Evolutionary conservation across 2,113 vertebrate species (phyloP).

Genomic region (Vireo altiloquus): DNA sequence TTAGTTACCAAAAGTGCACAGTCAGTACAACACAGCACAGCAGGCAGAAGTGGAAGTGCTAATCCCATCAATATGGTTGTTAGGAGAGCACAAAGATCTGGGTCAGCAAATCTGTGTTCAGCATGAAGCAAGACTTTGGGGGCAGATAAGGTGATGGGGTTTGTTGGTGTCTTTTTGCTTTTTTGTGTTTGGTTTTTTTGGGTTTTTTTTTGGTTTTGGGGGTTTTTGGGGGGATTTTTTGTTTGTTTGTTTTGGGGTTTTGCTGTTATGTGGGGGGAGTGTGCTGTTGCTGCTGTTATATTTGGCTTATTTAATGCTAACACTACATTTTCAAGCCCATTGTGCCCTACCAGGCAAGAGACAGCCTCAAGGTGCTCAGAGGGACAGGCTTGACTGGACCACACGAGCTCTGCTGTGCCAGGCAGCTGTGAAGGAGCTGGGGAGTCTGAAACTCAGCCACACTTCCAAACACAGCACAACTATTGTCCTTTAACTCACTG

Average conservation of each 20-base stretch:
- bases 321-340: neutral
- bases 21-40: neutral
- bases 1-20: neutral
- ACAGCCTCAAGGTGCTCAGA: neutral
- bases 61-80: neutral
- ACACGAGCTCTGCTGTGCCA: neutral
- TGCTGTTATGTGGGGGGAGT: too few species aligned
- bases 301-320: neutral
- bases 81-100: neutral
- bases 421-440: neutral
- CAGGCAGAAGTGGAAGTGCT: neutral
- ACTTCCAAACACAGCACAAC: neutral
- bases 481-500: neutral
- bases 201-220: neutral
- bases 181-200: too few species aligned
- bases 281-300: neutral
- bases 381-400: accelerated
- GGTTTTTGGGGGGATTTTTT: neutral
- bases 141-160: neutral
- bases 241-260: neutral
- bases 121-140: neutral
- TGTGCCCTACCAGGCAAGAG: neutral
- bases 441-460: neutral
- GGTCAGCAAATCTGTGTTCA: neutral
- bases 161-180: neutral